A percentile compares a stretch with the other conserved stretches of the same genome.
phyloP scores from a whole-genome alignment of 1,140 invertebrate genomes.

The Saccostrea glomerata region DNA sequence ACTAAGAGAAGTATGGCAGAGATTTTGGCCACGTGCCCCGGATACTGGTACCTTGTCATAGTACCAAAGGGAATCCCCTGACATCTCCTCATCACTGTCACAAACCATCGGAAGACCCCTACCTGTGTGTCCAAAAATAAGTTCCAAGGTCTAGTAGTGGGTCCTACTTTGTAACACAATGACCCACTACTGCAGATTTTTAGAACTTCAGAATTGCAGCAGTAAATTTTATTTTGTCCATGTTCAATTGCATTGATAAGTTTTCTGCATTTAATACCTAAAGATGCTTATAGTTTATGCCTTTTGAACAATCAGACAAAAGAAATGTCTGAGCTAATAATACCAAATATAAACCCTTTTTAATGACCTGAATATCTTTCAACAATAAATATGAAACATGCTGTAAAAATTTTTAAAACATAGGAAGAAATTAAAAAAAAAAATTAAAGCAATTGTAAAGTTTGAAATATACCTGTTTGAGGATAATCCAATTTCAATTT shows the following conservation, averaged over 20 bases:
- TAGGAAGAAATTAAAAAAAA: too few species aligned
- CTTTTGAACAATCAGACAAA: background rate
- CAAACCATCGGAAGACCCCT: background rate
- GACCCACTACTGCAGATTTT: background rate
- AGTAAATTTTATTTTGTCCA: background rate
- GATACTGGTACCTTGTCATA: conserved; percentile 13
- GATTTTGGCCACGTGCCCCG: background rate
- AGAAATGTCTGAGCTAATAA: background rate
- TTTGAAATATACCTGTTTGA: background rate
- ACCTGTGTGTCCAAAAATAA: background rate
- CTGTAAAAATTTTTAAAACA: too few species aligned
- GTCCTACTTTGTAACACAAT: background rate
- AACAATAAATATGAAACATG: too few species aligned
- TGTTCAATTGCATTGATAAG: background rate
- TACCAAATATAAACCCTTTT: background rate
- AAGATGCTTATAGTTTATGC: conserved; percentile 2
- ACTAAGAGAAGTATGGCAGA: background rate
- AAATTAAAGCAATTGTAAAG: background rate
- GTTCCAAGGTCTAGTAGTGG: background rate
- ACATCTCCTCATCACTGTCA: conserved; percentile 1
- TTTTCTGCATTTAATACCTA: background rate
- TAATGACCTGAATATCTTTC: background rate
- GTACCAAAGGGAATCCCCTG: conserved; percentile 4
- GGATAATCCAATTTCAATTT: background rate
- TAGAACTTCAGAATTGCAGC: background rate